Base-by-base conservation (phyloP, 1,140 invertebrate genomes). In the Sminthurinus signatus region DNA sequence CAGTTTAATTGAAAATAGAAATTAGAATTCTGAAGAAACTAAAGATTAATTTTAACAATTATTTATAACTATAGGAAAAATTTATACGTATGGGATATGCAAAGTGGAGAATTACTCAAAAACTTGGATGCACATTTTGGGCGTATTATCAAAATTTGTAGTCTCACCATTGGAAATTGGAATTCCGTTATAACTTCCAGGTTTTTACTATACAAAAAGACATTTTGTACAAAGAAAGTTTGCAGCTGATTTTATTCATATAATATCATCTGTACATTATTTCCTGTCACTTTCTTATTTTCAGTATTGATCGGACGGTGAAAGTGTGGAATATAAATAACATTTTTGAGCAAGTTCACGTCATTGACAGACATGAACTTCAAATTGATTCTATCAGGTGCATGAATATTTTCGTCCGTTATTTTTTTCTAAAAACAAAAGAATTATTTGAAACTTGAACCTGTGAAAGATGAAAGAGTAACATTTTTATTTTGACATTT, bases 311-410 rank as follows among this genome's bases (percentile, higher is more conserved):
- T 78, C 83, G 94, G 65, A 94, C 93, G 0, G 94, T 98, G 0
- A 97, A 99, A 81, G 93, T 98, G 0, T 99, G 96, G 96, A 98
- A 98, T 77, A 95, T 98, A 63, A 95, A 98, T 75, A 98, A 98
- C 75, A 97, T 98, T 73, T 94, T 96, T 74, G 93, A 98, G 75
- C 92, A 97, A 80, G 93, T 98, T 2, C 90, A 97, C 75, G 88
- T 91, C 19, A 94, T 99, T 67, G 91, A 98, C 74, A 80, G 94
- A 50, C 93, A 97, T 75, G 96, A 98, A 75, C 79, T 97, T 52
- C 93, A 94, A 72, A 93, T 98, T 60, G 94, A 98, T 77, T 85
- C 87, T 25, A 89, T 98, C 25, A 86, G 87, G 86, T 89, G 77
- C n/a, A n/a, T n/a, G n/a, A n/a, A n/a, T n/a, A n/a, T n/a, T n/a